These are phyloP conservation scores for Pilophorus perplexus DNA, from an alignment of 2,888 invertebrate species.

Conservation along the genomic window DNA sequence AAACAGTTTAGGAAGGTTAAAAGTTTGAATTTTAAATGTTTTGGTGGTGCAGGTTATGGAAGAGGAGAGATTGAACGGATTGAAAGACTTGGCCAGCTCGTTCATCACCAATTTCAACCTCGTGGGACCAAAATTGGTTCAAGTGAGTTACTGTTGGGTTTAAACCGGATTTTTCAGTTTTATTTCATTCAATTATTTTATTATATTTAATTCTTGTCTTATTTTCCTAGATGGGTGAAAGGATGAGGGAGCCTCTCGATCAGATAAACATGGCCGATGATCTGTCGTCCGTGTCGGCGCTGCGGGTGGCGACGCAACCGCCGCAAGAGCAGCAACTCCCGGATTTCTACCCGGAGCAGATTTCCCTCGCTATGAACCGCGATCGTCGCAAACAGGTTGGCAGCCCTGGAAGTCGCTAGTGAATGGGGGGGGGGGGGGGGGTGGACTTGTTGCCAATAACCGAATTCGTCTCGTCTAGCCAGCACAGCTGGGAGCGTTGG, in stretches of 20 bases:
- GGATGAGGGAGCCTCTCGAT: conserved; percentile 65
- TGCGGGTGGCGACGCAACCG: conserved; percentile 67
- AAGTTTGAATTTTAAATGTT: too few relatives aligned
- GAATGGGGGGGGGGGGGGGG: too few relatives aligned
- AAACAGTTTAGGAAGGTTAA: too few relatives aligned
- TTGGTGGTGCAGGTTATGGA: conserved; percentile 64
- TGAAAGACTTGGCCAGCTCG: conserved; percentile 65
- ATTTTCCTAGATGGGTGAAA: conserved; percentile 69
- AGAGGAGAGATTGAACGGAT: conserved; percentile 79
- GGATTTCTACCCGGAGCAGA: conserved; percentile 93
- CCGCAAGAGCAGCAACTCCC: conserved; percentile 81
- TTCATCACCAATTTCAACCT: conserved; percentile 62
- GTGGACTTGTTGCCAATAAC: too few relatives aligned
- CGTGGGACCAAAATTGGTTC: conserved; percentile 72
- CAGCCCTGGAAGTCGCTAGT: neutral
- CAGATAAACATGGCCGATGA: conserved; percentile 60
- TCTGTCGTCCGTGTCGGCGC: conserved; percentile 62
- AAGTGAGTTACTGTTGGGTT: conserved; percentile 60
- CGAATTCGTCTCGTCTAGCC: too few relatives aligned
- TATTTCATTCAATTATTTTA: neutral
- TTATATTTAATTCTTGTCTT: neutral
- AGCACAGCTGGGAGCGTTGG: too few relatives aligned
- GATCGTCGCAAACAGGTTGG: conserved; percentile 78
- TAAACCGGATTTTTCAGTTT: neutral
- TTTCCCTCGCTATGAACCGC: conserved; percentile 86